Evolutionary conservation across 35 echinoderm and acorn worm species (phyloP), one percentile per base, ranked within the genome.

Genomic region (Apostichopus japonicus): DNA sequence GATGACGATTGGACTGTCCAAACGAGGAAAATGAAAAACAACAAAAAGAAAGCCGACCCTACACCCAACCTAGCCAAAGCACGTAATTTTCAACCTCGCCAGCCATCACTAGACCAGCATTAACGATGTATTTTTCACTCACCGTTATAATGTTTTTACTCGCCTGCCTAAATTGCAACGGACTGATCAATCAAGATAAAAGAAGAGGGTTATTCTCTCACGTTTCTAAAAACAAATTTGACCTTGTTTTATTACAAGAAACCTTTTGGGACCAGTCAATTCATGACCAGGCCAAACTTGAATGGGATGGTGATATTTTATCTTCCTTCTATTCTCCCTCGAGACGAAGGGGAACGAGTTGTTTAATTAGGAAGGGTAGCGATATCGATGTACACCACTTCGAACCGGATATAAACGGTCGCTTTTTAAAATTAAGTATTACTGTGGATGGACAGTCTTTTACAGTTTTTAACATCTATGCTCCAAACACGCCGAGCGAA

Each of bases 111-210:
- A 4, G 53, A 83, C 16, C 1, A 16, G 44, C 6, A 5, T 10
- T 19, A 15, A 23, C 4, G 5, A 79, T 7, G 77, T n/a, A 23
- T 23, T 79, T 19, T 23, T 24, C 10, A 19, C 77, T 24, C 5
- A 79, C 5, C 21, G 19, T 67, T 4, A 16, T 53, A 25, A 89
- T 73, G 86, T 6, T 73, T 63, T 10, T 51, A 16, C 61, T 89
- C 4, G 86, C 86, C 22, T 14, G 54, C 27, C 59, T 89, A 10
- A 89, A 89, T 16, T 89, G 86, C 17, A 89, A 89, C 27, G 86
- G 86, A 10, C 13, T 89, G 44, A 17, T 89, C 0, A 89, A 65
- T 73, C 8, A 13, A 10, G 86, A 89, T 5, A 59, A 65, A 73
- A 89, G 86, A 65, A 89, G 15, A 17, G 7, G 13, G 21, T 0